Evolutionary conservation across 2,797 vertebrate genomes (phyloP), one percentile per base, ranked within the genome.

Genomic region (Ciconia nigra): DNA sequence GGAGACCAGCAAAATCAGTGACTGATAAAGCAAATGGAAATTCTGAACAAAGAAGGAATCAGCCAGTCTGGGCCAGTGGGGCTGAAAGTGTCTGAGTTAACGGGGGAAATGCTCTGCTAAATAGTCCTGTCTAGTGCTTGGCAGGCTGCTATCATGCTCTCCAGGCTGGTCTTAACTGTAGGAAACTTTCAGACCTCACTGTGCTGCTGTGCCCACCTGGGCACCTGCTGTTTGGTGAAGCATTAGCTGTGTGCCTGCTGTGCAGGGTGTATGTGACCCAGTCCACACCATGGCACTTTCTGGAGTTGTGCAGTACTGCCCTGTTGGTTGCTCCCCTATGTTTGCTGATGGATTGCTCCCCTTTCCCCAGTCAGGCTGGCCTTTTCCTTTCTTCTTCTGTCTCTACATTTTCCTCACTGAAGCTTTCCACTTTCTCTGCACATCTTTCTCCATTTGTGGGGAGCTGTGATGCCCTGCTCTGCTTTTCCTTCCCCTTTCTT

Each of bases 21-120:
- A 11, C 52, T 76, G 89, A 54, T 35, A 61, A 35, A 94, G 80
- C 58, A 49, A 35, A 31, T 39, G 73, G 80, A 71, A 93, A 49
- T 1, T 41, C 44, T 66, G 85, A 82, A 4, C 69, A 37, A 61
- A 70, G 78, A 8, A 54, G 57, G 63, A 58, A 74, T 31, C 17
- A 25, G 35, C 4, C 73, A 37, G 61, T 6, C 80, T 20, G 49
- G 52, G 46, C 52, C 39, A 26, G 28, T 20, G 55, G 47, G 52
- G 49, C 14, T 10, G 39, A 28, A 42, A 31, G 9, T 21, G 17
- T 29, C 65, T 16, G 44, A 46, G 41, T 13, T 33, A 62, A 22
- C 0, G 0, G 31, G 12, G 35, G 5, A 25, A 87, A 33, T 3
- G 9, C 5, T 52, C 4, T 6, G 44, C 29, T 59, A 7, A 4